Conservation (phyloP, 2,113 vertebrate genomes). For the Eretmochelys imbricata region DNA sequence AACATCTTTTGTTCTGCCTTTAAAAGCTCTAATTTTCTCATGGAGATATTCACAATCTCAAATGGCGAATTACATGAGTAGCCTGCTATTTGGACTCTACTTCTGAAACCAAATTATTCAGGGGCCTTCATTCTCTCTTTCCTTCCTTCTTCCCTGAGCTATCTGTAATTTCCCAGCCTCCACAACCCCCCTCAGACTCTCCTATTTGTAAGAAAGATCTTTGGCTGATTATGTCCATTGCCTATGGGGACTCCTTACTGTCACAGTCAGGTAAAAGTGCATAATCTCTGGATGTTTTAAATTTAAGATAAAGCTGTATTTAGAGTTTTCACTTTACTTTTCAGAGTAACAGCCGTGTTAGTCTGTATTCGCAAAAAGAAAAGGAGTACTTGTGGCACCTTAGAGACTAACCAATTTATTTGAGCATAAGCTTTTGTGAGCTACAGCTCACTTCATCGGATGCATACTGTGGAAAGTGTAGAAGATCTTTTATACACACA, state of each 20-base stretch:
- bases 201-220: neutral
- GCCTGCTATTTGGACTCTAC: neutral
- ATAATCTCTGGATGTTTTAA: neutral
- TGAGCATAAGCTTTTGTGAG: too few species aligned
- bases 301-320: neutral
- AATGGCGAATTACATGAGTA: neutral
- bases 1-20: neutral
- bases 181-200: neutral
- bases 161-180: neutral
- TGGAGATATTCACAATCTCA: neutral
- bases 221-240: neutral
- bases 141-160: neutral
- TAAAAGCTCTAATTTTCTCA: neutral
- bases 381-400: too few species aligned
- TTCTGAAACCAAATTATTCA: neutral
- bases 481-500: too few species aligned
- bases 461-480: too few species aligned
- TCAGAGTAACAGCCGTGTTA: too few species aligned
- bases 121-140: neutral
- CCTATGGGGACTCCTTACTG: slow-evolving; percentile 13
- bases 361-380: too few species aligned
- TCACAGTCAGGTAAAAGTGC: neutral
- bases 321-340: neutral
- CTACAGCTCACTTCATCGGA: too few species aligned
- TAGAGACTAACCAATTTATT: too few species aligned